Conservation (phyloP, 2,797 vertebrate genomes). For the Sorex maritimensis region DNA sequence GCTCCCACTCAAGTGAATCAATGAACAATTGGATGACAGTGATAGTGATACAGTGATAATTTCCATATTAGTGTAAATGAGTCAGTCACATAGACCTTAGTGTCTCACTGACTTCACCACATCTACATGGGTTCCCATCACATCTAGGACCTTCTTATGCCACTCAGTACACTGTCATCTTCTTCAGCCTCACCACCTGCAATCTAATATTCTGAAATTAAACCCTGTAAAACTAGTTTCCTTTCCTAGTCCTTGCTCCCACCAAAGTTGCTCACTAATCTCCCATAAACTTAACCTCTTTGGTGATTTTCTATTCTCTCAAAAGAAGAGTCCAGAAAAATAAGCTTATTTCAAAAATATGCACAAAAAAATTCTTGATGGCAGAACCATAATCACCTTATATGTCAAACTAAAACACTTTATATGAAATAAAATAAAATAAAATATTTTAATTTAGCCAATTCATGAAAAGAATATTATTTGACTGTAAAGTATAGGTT, state of each 20-base stretch:
- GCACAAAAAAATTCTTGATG: not conserved
- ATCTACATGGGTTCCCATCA: not conserved
- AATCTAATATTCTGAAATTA: not conserved
- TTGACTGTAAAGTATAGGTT: not conserved
- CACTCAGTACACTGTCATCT: not conserved
- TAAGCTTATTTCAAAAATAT: not conserved
- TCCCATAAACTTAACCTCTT: not conserved
- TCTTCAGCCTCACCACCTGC: not conserved
- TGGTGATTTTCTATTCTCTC: not conserved
- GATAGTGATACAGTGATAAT: too few relatives aligned
- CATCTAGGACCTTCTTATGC: too few relatives aligned
- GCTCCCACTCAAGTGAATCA: too few relatives aligned
- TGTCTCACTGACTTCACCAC: not conserved
- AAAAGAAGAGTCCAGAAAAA: not conserved
- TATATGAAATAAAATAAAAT: not conserved
- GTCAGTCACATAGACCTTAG: not conserved
- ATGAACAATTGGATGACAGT: too few relatives aligned
- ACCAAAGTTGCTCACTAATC: not conserved
- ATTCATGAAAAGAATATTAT: not conserved
- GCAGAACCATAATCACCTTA: not conserved
- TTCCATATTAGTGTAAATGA: not conserved
- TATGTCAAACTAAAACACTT: not conserved
- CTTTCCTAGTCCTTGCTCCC: not conserved
- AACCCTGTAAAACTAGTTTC: not conserved
- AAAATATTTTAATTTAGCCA: not conserved